phyloP scores from a whole-genome alignment of 2,888 invertebrate genomes.

The Dynastes tityus region DNA sequence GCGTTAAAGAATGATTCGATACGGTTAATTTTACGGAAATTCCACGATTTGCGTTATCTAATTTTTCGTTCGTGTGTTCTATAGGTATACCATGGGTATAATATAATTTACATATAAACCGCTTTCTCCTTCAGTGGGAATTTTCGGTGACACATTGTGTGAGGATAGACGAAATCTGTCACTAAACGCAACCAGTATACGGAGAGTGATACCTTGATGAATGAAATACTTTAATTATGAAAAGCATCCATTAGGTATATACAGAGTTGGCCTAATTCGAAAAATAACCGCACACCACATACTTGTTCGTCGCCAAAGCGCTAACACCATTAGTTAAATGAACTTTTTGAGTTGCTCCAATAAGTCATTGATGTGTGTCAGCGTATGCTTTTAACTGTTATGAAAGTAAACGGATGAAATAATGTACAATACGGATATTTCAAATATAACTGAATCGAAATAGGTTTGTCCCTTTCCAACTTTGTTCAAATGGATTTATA shows the following conservation, averaged over 20 bases:
- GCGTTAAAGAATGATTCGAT: not conserved
- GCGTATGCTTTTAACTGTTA: not conserved
- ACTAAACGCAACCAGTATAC: not conserved
- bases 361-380: conserved; percentile 20
- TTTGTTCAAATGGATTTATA: no score
- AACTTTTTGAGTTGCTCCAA: not conserved
- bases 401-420: not conserved
- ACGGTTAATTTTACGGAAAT: conserved; percentile 1
- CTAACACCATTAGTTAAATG: conserved; percentile 20
- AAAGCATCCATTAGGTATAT: not conserved
- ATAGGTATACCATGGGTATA: not conserved
- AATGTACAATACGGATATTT: no score
- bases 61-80: not conserved
- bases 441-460: no score
- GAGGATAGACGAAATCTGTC: not conserved
- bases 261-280: conserved; percentile 2
- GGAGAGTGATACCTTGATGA: not conserved
- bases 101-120: not conserved
- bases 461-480: no score
- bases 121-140: conserved; percentile 26
- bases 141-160: conserved; percentile 22
- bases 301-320: not conserved
- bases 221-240: conserved; percentile 22
- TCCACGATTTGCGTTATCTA: conserved; percentile 8
- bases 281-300: not conserved